Conservation (phyloP, 2,888 invertebrate genomes). For the Gibbula magus region DNA sequence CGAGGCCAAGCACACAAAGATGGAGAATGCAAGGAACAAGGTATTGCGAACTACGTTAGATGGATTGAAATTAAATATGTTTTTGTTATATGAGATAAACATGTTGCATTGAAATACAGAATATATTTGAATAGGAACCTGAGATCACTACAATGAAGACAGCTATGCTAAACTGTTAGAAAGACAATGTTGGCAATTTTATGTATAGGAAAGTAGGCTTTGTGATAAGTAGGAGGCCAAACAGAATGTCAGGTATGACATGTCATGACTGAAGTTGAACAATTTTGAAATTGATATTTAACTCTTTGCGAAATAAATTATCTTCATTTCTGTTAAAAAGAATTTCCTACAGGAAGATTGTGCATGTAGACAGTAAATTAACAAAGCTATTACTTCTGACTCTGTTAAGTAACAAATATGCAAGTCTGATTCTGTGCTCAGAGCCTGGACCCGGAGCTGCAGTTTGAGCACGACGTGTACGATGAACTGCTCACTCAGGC, state of each 20-base stretch:
- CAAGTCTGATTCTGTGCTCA: slow-evolving; percentile 40
- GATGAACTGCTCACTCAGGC: slow-evolving; percentile 83
- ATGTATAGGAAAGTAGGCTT: no score
- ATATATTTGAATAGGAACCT: no score
- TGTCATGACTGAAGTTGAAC: not conserved
- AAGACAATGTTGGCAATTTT: no score
- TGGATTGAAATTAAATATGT: no score
- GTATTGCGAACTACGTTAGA: slow-evolving; percentile 65
- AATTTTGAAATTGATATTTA: not conserved
- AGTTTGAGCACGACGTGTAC: slow-evolving; percentile 83
- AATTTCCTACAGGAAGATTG: no score
- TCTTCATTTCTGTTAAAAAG: not conserved
- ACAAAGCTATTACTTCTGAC: not conserved
- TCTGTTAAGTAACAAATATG: not conserved
- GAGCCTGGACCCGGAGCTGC: slow-evolving; percentile 80
- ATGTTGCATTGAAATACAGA: no score
- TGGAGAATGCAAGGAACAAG: slow-evolving; percentile 80
- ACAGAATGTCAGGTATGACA: no score
- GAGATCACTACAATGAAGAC: no score
- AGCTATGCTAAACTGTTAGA: no score
- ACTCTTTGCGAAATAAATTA: not conserved
- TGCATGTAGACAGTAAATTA: no score
- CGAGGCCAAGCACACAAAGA: slow-evolving; percentile 79
- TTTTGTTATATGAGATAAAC: no score
- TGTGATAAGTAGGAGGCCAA: no score